These are phyloP conservation scores for Panthera tigris DNA, from an alignment of 2,113 vertebrate genomes.

Conservation along the genomic window DNA sequence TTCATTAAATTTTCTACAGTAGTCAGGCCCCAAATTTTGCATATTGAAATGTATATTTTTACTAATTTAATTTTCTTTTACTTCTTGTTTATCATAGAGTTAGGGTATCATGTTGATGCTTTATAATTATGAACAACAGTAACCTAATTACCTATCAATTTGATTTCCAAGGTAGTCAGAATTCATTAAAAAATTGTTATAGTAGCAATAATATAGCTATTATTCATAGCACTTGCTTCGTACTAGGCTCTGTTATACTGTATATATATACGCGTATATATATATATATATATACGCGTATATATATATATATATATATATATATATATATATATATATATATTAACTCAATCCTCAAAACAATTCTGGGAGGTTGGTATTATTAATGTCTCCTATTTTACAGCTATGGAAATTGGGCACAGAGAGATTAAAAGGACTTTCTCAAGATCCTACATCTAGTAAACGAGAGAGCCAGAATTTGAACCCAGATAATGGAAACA, in stretches of 20 bases:
- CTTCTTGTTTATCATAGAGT: neutral
- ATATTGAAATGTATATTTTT: neutral
- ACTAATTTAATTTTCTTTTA: constrained; percentile 24
- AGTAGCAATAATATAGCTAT: neutral
- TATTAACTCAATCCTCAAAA: constrained; percentile 4
- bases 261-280: neutral
- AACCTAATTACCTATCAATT: constrained; percentile 1
- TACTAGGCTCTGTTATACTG: neutral
- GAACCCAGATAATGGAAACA: neutral
- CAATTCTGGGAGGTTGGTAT: neutral
- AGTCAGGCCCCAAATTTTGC: neutral
- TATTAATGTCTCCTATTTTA: neutral
- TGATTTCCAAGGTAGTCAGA: neutral
- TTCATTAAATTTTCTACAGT: neutral
- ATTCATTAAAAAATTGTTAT: neutral
- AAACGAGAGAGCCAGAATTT: neutral
- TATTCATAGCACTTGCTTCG: neutral
- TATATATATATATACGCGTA: rapidly evolving
- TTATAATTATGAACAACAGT: neutral
- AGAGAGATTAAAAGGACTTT: neutral
- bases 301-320: no score
- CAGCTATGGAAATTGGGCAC: neutral
- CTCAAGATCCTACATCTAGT: neutral
- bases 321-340: no score
- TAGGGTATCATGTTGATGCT: neutral